Evolutionary conservation across 2,113 vertebrate genomes (phyloP), one percentile per base, ranked within the genome.

Genomic region (Petroica traversi): DNA sequence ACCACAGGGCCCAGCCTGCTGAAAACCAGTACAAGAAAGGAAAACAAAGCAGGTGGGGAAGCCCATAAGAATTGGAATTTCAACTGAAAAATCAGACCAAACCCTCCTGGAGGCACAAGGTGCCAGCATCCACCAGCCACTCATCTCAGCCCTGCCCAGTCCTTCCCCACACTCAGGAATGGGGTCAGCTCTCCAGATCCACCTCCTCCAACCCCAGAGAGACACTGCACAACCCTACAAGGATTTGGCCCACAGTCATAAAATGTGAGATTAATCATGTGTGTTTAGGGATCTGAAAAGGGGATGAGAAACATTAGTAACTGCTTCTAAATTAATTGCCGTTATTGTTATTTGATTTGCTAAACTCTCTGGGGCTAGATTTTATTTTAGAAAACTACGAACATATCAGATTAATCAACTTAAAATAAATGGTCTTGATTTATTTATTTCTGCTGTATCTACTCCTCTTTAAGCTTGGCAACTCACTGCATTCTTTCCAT

Each of bases 381-480:
- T 93, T 95, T 96, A 67, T 91, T 97, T 88, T 89, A 80, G 92
- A 91, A 93, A 96, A 88, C 82, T 86, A 92, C 1, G 57, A 95
- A 93, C 48, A 14, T 68, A 92, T 88, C 93, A 92, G 52, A 94
- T 92, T 95, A 96, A 95, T 92, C 87, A 95, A 85, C 88, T 62
- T 92, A 78, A 94, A 95, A 95, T 89, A 96, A 96, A 96, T 77
- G 77, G 79, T 48, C 62, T 40, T 74, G 83, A 95, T 92, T 94
- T 96, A 97, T 96, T 96, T 94, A 95, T 95, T 95, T 92, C 93
- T 92, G 71, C 52, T 82, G 11, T 67, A 95, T 89, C 92, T 95
- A 62, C 69, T 94, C 63, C 81, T 88, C 82, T 87, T 81, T 84
- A 92, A 67, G 93, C 87, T 59, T 89, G 93, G 91, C 91, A 95